Base-by-base conservation (phyloP, 1,140 invertebrate genomes). In the Uloborus diversus region DNA sequence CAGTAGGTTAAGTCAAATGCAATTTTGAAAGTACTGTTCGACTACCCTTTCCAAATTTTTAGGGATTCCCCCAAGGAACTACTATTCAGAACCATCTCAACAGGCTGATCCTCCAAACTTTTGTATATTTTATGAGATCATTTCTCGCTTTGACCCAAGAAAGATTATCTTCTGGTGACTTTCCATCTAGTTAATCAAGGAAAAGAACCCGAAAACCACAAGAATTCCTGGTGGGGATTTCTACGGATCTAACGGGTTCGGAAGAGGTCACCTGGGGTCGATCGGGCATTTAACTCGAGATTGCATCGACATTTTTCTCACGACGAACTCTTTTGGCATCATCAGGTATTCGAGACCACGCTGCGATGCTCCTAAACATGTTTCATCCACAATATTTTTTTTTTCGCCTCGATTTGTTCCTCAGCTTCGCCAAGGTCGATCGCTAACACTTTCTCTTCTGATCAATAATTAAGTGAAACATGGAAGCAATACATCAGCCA, bases 191-290 rank as follows among this genome's bases (percentile, higher is more conserved):
- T n/a, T n/a, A n/a, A n/a, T n/a, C n/a, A n/a, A n/a, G n/a, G n/a
- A n/a, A 59, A 32, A 4, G n/a, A 61, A n/a, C 11, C 57, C n/a
- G 5, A 3, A 37, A 64, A 64, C 61, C 61, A 64, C 61, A 64
- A 20, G 61, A 5, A 64, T 64, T 23, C 42, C 13, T n/a, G n/a
- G n/a, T n/a, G n/a, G n/a, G n/a, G 35, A 64, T 64, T 64, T 64
- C 61, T 25, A 35, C 11, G 61, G 61, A 64, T 5, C 61, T 64
- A 64, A 64, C 61, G 61, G 61, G 61, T 64, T 64, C 33, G 17
- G 20, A 23, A 42, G 7, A 37, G 61, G 61, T 64, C 61, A 64
- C 23, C 61, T 42, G n/a, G 23, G 61, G 61, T 64, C 61, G 33
- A 11, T 23, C 61, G 61, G 61, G 61, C 61, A 33, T 64, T 64